Evolutionary conservation across 2,888 invertebrate species (phyloP).

Genomic region (Leptinotarsa tumamoca): DNA sequence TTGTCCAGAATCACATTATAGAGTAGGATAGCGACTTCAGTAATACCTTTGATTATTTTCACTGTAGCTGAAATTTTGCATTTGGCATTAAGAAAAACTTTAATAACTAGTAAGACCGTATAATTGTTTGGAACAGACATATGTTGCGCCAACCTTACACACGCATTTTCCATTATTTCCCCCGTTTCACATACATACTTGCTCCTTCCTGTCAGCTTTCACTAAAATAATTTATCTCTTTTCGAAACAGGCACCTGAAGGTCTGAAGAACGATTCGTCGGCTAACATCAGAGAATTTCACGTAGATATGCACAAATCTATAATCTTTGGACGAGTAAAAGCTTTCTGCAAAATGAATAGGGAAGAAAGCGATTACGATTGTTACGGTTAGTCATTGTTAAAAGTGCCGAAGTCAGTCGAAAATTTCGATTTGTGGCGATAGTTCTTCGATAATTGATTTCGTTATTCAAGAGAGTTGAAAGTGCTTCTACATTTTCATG

Average conservation of each 20-base stretch:
- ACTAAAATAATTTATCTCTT: constrained; percentile 33
- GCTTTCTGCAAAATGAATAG: constrained; percentile 30
- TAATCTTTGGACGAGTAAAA: constrained; percentile 32
- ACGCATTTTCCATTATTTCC: not conserved
- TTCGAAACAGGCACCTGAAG: constrained; percentile 34
- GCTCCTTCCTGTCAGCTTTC: constrained; percentile 31
- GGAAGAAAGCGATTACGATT: constrained; percentile 25
- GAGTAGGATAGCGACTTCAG: too few relatives aligned
- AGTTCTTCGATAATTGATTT: constrained; percentile 14
- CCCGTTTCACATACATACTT: constrained; percentile 19
- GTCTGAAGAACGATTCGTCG: constrained; percentile 31
- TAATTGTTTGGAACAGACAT: too few relatives aligned
- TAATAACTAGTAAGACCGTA: too few relatives aligned
- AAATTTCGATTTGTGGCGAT: constrained; percentile 7
- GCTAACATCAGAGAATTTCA: constrained; percentile 29
- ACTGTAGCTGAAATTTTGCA: too few relatives aligned
- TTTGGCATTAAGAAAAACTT: too few relatives aligned
- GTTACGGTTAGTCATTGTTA: constrained; percentile 18
- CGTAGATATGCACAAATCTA: constrained; percentile 26
- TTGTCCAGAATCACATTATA: too few relatives aligned
- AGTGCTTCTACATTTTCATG: not conserved
- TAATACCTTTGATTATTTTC: too few relatives aligned
- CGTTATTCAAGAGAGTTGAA: not conserved
- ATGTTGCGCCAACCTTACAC: too few relatives aligned
- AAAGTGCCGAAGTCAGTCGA: constrained; percentile 22